A percentile compares a stretch with the other conserved stretches of the same genome.
Conservation (phyloP, 1,140 invertebrate species). For the Drosophila busckii region DNA sequence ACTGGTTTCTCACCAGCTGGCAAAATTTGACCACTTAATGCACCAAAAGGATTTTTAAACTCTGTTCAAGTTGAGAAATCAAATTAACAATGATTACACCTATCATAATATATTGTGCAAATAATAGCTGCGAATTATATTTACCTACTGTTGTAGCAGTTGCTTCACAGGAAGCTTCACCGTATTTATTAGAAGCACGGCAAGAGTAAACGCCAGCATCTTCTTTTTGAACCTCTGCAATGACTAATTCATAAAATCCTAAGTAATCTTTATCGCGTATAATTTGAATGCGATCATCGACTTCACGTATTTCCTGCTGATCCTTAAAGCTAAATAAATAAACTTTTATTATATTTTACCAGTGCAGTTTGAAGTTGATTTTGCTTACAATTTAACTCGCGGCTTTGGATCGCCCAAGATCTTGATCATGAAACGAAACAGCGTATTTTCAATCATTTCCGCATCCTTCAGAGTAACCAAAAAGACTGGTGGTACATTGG, state of each 20-base stretch:
- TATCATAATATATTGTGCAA: no score
- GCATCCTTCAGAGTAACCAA: slow-evolving; percentile 91
- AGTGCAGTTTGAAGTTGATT: no score
- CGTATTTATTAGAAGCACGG: slow-evolving; percentile 90
- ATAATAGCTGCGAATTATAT: no score
- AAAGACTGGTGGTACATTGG: slow-evolving; percentile 88
- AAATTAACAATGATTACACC: neutral
- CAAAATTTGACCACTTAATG: slow-evolving; percentile 84
- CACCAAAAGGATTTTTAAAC: slow-evolving; percentile 89
- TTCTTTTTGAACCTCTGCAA: slow-evolving; percentile 87
- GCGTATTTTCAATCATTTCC: slow-evolving; percentile 91
- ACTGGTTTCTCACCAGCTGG: slow-evolving; percentile 88
- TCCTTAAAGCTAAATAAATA: slow-evolving; percentile 87
- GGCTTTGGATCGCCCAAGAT: slow-evolving; percentile 92
- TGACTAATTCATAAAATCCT: slow-evolving; percentile 94
- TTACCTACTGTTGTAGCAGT: slow-evolving; percentile 88
- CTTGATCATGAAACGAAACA: slow-evolving; percentile 93
- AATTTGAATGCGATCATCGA: slow-evolving; percentile 86
- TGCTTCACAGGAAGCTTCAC: slow-evolving; percentile 87
- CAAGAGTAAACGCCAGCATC: slow-evolving; percentile 95
- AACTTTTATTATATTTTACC: neutral
- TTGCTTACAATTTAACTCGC: slow-evolving; percentile 89
- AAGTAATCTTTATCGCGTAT: slow-evolving; percentile 87
- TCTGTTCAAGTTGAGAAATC: slow-evolving; percentile 80
- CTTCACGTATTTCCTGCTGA: slow-evolving; percentile 84